Evolutionary conservation across 2,113 vertebrate species (phyloP), one percentile per base, ranked within the genome.

Genomic region (Nycticebus coucang): DNA sequence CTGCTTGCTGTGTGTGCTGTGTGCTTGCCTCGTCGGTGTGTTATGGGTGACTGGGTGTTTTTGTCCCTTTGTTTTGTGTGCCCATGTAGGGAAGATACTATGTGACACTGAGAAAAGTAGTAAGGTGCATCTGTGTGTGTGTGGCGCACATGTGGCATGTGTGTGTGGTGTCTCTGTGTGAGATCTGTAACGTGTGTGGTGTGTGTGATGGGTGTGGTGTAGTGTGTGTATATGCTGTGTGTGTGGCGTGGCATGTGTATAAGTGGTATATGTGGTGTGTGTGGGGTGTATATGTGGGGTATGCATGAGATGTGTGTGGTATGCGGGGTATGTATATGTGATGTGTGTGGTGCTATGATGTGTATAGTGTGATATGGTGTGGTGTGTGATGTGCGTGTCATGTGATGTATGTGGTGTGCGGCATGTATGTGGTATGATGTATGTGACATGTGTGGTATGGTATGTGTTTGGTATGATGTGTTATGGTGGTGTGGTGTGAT

Each of bases 191-290:
- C 57, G 35, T 33, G 26, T 35, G 33, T 68, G 45, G 10, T 37
- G 15, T 59, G 6, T 71, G 21, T 71, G 1, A 37, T 74, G 35
- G 8, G 69, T 12, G 5, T 13, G 21, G 19, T 37, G 15, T 57
- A 4, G n/a, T 79, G 3, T 75, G 24, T 24, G 12, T 6, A 11
- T 8, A 53, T 9, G 37, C 15, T 15, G 75, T 19, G 8, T 45
- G 41, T 15, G 7, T 75, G 72, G 37, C 10, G 1, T 26, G 2
- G 45, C 45, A 60, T 18, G 57, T 62, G 33, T 71, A 1, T 12
- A 0, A 0, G 0, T 68, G n/a, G 33, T 35, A 50, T 50, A 9
- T 50, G 35, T 60, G 19, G 8, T 4, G 14, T 1, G 11, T 30
- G 35, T 66, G 9, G 8, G 5, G 19, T 9, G 24, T 21, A 17